These are phyloP conservation scores for Alethe castanea DNA, from an alignment of 2,113 vertebrate genomes.

Conservation along the genomic window DNA sequence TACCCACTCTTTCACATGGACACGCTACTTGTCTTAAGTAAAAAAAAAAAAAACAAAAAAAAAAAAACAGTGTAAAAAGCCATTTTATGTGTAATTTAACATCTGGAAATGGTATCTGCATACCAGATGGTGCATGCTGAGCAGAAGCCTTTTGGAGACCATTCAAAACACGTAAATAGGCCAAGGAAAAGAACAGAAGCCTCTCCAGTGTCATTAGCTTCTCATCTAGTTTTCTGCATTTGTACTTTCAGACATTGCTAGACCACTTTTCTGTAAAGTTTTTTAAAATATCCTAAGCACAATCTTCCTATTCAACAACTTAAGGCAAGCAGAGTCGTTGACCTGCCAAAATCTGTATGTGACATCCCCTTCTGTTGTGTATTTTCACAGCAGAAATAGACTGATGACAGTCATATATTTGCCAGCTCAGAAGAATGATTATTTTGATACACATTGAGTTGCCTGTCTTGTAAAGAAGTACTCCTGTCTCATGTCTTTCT, in stretches of 20 bases:
- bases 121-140: not conserved
- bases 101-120: slow-evolving; percentile 22
- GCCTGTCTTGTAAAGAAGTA: not conserved
- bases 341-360: not conserved
- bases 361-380: not conserved
- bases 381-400: not conserved
- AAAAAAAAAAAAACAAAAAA: not conserved
- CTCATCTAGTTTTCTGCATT: not conserved
- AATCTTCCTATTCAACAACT: not conserved
- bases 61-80: not conserved
- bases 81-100: slow-evolving; percentile 5
- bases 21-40: not conserved
- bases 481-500: not conserved
- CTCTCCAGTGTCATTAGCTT: not conserved
- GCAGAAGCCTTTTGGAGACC: not conserved
- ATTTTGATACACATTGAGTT: not conserved
- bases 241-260: not conserved
- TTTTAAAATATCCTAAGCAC: not conserved
- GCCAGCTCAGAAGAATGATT: not conserved
- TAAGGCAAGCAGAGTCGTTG: not conserved
- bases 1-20: not conserved
- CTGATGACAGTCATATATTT: not conserved
- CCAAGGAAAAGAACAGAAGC: not conserved
- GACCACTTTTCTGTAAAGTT: not conserved
- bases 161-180: slow-evolving; percentile 3